These are phyloP conservation scores for Holcopasites calliopsidis DNA, from an alignment of 1,140 invertebrate species.

Conservation along the genomic window DNA sequence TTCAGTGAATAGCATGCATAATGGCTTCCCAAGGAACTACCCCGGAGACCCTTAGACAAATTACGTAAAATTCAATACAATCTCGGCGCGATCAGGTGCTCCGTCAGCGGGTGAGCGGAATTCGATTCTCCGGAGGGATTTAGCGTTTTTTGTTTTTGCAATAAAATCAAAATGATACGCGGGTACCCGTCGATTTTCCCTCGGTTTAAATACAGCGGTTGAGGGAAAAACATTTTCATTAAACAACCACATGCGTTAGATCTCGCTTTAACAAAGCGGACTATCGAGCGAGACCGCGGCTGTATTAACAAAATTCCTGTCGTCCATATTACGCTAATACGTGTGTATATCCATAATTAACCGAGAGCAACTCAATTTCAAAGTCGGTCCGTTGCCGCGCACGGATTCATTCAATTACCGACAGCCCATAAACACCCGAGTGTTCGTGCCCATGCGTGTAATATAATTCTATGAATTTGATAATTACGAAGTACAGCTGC, in stretches of 20 bases:
- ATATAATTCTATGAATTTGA: slow-evolving; percentile 2
- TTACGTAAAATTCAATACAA: slow-evolving; percentile 14
- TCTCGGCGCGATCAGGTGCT: slow-evolving; percentile 23
- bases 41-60: background rate
- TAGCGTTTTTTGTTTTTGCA: slow-evolving; percentile 25
- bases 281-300: background rate
- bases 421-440: slow-evolving; percentile 13
- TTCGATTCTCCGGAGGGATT: slow-evolving; percentile 14
- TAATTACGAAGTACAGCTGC: slow-evolving; percentile 20
- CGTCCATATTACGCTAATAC: slow-evolving; percentile 19
- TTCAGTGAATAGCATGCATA: background rate
- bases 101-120: slow-evolving; percentile 15
- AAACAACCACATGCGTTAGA: background rate
- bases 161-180: no score
- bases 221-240: background rate
- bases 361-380: slow-evolving; percentile 31
- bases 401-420: slow-evolving; percentile 30
- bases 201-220: background rate
- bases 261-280: background rate
- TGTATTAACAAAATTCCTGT: background rate
- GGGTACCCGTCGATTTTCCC: slow-evolving; percentile 16
- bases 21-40: background rate
- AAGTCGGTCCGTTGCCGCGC: background rate
- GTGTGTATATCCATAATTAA: slow-evolving; percentile 27
- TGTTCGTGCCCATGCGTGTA: background rate